Conservation (phyloP, 2,888 invertebrate species). For the Carterocephalus palaemon region DNA sequence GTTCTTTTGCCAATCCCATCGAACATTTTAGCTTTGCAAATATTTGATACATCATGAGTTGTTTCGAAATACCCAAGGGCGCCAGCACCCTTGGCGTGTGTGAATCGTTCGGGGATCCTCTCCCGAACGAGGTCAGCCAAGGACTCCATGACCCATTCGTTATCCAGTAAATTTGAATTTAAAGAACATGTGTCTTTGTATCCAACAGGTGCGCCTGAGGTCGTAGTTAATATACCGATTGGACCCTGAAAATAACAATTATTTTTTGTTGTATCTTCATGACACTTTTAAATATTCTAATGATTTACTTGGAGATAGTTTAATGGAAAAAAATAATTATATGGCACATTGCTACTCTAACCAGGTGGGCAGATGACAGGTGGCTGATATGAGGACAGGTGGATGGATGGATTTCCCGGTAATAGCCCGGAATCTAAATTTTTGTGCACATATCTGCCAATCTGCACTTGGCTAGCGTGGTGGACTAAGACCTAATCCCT, state of each 20-base stretch:
- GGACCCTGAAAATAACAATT: conserved; percentile 24
- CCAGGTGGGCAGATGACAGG: not conserved
- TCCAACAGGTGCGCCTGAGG: conserved; percentile 23
- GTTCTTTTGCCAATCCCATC: conserved; percentile 85
- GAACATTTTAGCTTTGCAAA: conserved; percentile 86
- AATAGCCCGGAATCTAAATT: not conserved
- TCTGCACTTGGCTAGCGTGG: not conserved
- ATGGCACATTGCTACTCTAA: not conserved
- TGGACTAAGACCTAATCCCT: not conserved
- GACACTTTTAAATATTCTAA: not conserved
- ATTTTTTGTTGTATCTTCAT: too few relatives aligned
- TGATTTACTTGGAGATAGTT: not conserved
- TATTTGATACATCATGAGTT: conserved; percentile 87
- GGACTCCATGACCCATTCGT: conserved; percentile 80
- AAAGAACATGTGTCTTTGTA: conserved; percentile 7
- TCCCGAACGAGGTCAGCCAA: conserved; percentile 87
- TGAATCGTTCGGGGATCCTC: conserved; percentile 92
- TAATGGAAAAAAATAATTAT: not conserved
- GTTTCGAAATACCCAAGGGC: conserved; percentile 92
- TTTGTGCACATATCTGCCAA: not conserved
- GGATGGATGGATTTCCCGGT: not conserved
- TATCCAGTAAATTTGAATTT: conserved; percentile 22
- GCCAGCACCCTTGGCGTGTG: conserved; percentile 93
- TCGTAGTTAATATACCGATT: conserved; percentile 57
- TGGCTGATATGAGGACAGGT: not conserved